phyloP scores from a whole-genome alignment of 2,888 invertebrate species.

The Lochmaea crataegi region DNA sequence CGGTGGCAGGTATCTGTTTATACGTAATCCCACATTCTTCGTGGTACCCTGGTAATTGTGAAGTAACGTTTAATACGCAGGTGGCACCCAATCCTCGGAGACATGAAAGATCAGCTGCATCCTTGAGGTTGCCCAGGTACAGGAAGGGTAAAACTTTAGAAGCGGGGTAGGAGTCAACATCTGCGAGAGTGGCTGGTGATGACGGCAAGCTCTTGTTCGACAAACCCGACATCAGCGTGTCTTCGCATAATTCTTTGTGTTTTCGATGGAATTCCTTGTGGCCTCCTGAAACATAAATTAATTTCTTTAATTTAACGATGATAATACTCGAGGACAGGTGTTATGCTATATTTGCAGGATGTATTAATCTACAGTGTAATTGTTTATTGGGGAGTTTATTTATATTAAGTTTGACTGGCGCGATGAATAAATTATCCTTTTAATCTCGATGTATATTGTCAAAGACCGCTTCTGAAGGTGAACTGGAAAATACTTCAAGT shows the following conservation, averaged over 20 bases:
- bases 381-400: too few relatives aligned
- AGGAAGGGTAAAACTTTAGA: conserved; percentile 84
- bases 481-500: too few relatives aligned
- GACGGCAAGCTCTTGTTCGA: conserved; percentile 58
- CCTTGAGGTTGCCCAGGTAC: conserved; percentile 84
- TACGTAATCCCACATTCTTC: conserved; percentile 75
- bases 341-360: too few relatives aligned
- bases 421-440: too few relatives aligned
- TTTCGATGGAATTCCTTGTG: conserved; percentile 78
- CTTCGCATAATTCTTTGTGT: conserved; percentile 80
- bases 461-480: too few relatives aligned
- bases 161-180: conserved; percentile 81
- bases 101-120: conserved; percentile 78
- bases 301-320: background rate
- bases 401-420: too few relatives aligned
- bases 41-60: conserved; percentile 79
- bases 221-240: conserved; percentile 69
- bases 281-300: conserved; percentile 69
- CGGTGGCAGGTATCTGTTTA: conserved; percentile 84
- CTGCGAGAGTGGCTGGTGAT: conserved; percentile 66
- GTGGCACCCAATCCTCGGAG: conserved; percentile 76
- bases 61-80: conserved; percentile 85
- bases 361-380: too few relatives aligned
- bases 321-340: too few relatives aligned
- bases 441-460: too few relatives aligned